Evolutionary conservation across 2,888 invertebrate species (phyloP).

Genomic region (Zaprionus obscuricornis): DNA sequence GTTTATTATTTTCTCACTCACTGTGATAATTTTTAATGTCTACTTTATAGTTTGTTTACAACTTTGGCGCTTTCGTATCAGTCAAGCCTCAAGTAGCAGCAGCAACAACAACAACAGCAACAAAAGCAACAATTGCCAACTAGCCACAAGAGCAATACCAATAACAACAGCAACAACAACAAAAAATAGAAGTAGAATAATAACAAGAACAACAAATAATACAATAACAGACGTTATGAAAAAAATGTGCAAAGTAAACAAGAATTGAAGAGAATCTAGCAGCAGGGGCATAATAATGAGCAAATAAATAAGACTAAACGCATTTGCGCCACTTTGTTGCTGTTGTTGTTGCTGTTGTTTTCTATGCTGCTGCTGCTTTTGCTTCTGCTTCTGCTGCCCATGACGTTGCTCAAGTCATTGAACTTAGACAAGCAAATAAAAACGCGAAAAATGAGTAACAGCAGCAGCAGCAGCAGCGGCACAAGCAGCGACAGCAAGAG

Average conservation of each 20-base stretch:
- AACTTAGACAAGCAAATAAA: constrained; percentile 75
- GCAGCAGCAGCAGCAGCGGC: constrained; percentile 3
- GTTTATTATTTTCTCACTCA: constrained; percentile 20
- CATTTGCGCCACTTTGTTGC: constrained; percentile 74
- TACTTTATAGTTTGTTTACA: constrained; percentile 68
- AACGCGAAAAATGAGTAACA: constrained; percentile 47
- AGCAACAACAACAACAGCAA: constrained; percentile 25
- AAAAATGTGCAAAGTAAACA: constrained; percentile 73
- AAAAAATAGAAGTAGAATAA: no score
- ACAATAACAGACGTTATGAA: constrained; percentile 33
- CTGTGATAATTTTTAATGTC: constrained; percentile 61
- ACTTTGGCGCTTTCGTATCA: constrained; percentile 65
- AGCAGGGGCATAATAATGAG: constrained; percentile 71
- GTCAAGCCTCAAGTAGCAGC: constrained; percentile 43
- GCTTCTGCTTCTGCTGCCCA: constrained; percentile 62
- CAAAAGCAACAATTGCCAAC: constrained; percentile 22
- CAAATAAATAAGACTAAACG: constrained; percentile 78
- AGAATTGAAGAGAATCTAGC: constrained; percentile 60
- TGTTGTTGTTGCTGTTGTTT: constrained; percentile 33
- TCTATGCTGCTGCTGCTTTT: constrained; percentile 30
- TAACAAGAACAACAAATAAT: neutral
- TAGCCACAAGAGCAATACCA: constrained; percentile 28
- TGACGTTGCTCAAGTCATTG: constrained; percentile 81
- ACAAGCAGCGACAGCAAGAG: constrained; percentile 7
- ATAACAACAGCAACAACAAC: constrained; percentile 25